Evolutionary conservation across 2,113 vertebrate species (phyloP).

Genomic region (Apodemus sylvaticus): DNA sequence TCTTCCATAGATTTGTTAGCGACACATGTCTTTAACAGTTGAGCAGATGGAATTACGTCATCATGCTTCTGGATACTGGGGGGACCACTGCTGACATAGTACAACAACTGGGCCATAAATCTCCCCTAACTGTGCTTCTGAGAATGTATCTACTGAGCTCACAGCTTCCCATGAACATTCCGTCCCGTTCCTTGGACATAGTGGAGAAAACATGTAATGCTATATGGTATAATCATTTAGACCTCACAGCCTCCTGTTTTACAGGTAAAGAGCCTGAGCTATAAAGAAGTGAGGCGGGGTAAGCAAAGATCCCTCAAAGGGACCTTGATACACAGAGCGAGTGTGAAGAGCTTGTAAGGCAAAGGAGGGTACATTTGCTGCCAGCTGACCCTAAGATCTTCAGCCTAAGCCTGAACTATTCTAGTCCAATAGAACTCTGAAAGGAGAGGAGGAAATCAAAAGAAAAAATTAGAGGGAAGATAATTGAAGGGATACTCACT

Average conservation of each 20-base stretch:
- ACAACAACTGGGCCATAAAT: too few relatives aligned
- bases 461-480: background rate
- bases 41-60: background rate
- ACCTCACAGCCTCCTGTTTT: background rate
- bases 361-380: background rate
- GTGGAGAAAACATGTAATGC: background rate
- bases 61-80: accelerated
- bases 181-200: accelerated
- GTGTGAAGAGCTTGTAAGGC: background rate
- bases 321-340: background rate
- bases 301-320: background rate
- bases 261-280: background rate
- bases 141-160: background rate
- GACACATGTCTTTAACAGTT: background rate
- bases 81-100: accelerated
- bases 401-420: background rate
- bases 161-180: background rate
- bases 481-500: accelerated
- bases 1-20: background rate
- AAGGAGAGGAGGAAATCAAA: background rate
- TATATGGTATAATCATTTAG: background rate
- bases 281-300: background rate
- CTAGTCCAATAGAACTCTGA: background rate
- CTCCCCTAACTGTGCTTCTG: background rate
- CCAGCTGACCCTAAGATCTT: background rate